Evolutionary conservation across 2,113 vertebrate genomes (phyloP).

Genomic region (Pyrgilauda ruficollis): DNA sequence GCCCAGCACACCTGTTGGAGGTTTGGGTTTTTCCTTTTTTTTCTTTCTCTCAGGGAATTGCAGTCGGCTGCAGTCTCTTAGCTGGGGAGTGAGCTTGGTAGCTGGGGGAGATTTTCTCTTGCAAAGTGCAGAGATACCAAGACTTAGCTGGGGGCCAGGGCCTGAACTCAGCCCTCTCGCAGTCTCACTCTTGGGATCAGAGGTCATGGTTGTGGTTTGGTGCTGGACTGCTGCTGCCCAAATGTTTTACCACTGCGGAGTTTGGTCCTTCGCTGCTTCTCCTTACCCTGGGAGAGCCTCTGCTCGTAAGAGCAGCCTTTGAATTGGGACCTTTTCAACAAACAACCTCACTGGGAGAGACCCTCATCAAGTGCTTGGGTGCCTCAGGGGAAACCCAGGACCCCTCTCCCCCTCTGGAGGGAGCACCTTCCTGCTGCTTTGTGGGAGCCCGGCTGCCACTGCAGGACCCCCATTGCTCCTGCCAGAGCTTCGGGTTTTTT

Average conservation of each 20-base stretch:
- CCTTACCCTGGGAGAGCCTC: neutral
- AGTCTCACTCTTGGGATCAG: neutral
- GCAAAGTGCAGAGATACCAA: neutral
- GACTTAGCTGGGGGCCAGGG: neutral
- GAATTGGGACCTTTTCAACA: neutral
- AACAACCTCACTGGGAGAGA: neutral
- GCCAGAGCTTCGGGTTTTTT: neutral
- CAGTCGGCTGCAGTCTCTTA: neutral
- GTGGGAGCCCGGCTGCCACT: neutral
- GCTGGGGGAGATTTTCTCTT: neutral
- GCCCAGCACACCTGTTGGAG: neutral
- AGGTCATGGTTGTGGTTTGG: neutral
- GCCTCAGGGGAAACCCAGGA: neutral
- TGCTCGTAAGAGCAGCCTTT: fast-evolving
- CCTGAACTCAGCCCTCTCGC: neutral
- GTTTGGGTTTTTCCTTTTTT: neutral
- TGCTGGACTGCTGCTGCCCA: neutral
- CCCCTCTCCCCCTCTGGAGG: neutral
- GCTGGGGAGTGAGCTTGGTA: neutral
- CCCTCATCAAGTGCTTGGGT: neutral
- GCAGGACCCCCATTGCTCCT: too few relatives aligned
- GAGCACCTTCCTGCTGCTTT: neutral
- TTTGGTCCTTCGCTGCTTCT: neutral
- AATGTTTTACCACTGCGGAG: neutral
- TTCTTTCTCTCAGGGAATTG: neutral